These are phyloP conservation scores for Eubucco bourcierii DNA, from an alignment of 2,113 vertebrate species.

Conservation along the genomic window DNA sequence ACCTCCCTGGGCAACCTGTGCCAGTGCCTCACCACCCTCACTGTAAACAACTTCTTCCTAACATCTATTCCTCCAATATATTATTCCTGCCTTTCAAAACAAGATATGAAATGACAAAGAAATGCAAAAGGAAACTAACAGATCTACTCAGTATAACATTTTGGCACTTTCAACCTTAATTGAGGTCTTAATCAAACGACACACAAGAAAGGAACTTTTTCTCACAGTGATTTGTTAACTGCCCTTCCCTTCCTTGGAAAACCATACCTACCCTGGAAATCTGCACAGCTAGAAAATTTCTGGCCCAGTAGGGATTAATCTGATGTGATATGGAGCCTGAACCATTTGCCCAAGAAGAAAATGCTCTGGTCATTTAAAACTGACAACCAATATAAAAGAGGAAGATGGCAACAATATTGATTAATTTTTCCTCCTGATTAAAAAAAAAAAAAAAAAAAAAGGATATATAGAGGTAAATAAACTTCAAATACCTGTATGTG, in stretches of 20 bases:
- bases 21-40: too few species aligned
- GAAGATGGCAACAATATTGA: not conserved
- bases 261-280: not conserved
- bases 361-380: not conserved
- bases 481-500: not conserved
- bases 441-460: not conserved
- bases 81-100: not conserved
- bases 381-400: not conserved
- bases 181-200: not conserved
- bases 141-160: too few species aligned
- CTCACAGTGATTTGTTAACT: not conserved
- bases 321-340: not conserved
- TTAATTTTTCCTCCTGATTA: not conserved
- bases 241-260: not conserved
- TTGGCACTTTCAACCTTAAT: not conserved
- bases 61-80: too few species aligned
- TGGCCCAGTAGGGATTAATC: not conserved
- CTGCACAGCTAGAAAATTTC: not conserved
- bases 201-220: not conserved
- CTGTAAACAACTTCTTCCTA: too few species aligned
- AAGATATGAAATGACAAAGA: not conserved
- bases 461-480: not conserved
- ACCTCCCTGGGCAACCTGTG: too few species aligned
- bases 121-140: too few species aligned
- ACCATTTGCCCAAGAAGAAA: not conserved